These are phyloP conservation scores for Tragopan temminckii DNA, from an alignment of 2,797 vertebrate genomes.

Conservation along the genomic window DNA sequence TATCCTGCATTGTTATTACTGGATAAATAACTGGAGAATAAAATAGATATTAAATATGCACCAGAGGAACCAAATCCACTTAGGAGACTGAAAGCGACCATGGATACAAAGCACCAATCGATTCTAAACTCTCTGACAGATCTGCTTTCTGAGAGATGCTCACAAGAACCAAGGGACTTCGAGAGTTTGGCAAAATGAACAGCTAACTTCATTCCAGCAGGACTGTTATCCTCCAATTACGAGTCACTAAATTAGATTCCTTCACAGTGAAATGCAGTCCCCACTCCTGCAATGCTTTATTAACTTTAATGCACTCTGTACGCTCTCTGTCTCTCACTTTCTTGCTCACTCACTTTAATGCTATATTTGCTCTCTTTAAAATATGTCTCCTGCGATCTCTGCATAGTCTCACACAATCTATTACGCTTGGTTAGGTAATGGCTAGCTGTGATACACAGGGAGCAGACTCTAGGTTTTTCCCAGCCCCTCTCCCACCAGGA, in stretches of 20 bases:
- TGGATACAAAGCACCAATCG: neutral
- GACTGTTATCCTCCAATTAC: conserved; percentile 70
- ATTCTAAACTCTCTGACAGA: conserved; percentile 53
- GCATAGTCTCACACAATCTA: conserved; percentile 35
- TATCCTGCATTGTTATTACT: conserved; percentile 17
- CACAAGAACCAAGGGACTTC: conserved; percentile 64
- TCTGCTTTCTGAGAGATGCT: conserved; percentile 59
- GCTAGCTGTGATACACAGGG: conserved; percentile 45
- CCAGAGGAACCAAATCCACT: conserved; percentile 41
- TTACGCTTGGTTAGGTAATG: conserved; percentile 31
- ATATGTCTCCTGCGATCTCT: conserved; percentile 27
- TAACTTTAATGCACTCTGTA: conserved; percentile 74
- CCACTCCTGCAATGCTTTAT: conserved; percentile 68
- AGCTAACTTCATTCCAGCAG: conserved; percentile 59
- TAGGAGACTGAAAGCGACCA: conserved; percentile 32
- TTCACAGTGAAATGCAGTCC: conserved; percentile 70
- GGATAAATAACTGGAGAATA: conserved; percentile 27
- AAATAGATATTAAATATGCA: conserved; percentile 59
- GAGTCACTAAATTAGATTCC: conserved; percentile 75
- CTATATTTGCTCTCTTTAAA: conserved; percentile 75
- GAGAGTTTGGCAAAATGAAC: conserved; percentile 70
- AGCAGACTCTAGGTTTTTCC: conserved; percentile 46
- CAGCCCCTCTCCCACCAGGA: neutral
- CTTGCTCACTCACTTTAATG: conserved; percentile 51
- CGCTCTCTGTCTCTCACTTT: conserved; percentile 49